Percentiles rank a stretch among this genome's conserved stretches.
Conservation (phyloP, 2,113 vertebrate genomes). For the Sylvilagus bachmani region DNA sequence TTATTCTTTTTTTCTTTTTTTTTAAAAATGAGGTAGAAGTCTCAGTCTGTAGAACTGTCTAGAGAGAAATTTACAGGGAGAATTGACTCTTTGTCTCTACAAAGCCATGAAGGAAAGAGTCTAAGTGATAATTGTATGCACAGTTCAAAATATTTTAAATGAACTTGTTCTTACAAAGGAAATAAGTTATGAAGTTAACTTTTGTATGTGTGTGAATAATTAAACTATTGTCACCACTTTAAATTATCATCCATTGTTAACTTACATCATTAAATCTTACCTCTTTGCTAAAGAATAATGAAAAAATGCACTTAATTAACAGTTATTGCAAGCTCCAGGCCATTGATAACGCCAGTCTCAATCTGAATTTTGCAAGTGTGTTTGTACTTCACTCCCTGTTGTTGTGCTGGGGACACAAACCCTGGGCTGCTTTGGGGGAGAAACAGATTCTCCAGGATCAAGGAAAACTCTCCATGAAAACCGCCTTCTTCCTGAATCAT, state of each 20-base stretch:
- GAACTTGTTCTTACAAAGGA: conserved; percentile 88
- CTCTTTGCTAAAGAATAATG: conserved; percentile 92
- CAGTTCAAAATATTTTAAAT: conserved; percentile 91
- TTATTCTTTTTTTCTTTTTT: background rate
- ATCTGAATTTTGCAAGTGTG: conserved; percentile 88
- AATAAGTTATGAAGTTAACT: conserved; percentile 91
- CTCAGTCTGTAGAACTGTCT: conserved; percentile 63
- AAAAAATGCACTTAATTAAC: conserved; percentile 92
- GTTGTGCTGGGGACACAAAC: conserved; percentile 79
- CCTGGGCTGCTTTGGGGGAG: conserved; percentile 71
- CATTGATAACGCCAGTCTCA: conserved; percentile 89
- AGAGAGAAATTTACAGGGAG: conserved; percentile 72
- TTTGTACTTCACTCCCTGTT: conserved; percentile 85
- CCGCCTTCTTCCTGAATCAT: conserved; percentile 84
- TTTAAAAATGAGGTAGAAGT: conserved; percentile 26
- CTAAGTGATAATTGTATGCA: conserved; percentile 84
- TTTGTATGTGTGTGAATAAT: conserved; percentile 91
- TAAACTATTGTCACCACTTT: conserved; percentile 92
- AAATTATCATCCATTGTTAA: conserved; percentile 93
- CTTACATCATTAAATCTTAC: conserved; percentile 91
- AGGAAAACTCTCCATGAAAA: conserved; percentile 79
- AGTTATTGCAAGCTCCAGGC: conserved; percentile 90
- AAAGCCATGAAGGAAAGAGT: conserved; percentile 82
- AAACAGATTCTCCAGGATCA: conserved; percentile 72
- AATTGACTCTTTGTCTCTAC: conserved; percentile 85